Evolutionary conservation across 2,797 vertebrate species (phyloP).

Genomic region (Dermochelys coriacea): DNA sequence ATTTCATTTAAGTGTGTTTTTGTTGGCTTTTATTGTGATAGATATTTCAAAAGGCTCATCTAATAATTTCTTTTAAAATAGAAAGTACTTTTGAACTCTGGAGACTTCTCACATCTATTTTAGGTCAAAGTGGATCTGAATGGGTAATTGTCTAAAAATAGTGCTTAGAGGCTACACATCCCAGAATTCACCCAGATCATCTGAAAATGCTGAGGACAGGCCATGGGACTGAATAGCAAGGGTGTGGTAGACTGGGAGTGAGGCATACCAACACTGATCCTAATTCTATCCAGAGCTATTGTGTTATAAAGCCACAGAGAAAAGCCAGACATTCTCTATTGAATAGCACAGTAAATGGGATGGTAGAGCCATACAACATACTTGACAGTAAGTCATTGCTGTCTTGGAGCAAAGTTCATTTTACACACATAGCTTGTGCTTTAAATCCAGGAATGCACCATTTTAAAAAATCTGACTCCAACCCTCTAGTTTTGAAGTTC

Average conservation of each 20-base stretch:
- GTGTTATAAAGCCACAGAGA: neutral
- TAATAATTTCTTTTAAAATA: neutral
- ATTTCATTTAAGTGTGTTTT: neutral
- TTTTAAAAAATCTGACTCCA: neutral
- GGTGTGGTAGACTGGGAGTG: neutral
- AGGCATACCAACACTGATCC: accelerated
- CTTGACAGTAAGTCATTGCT: neutral
- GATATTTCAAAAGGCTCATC: neutral
- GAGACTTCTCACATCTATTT: neutral
- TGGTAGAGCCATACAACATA: accelerated
- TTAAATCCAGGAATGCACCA: neutral
- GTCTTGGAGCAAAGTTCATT: neutral
- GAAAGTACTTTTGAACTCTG: neutral
- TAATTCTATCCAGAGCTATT: neutral
- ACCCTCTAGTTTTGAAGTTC: neutral
- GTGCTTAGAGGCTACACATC: neutral
- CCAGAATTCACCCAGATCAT: neutral
- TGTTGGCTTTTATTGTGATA: neutral
- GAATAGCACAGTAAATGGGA: neutral
- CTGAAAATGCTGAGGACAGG: neutral
- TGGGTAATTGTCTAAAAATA: neutral
- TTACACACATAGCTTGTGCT: accelerated
- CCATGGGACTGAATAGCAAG: neutral
- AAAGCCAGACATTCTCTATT: conserved; percentile 5
- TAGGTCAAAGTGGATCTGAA: neutral